These are phyloP conservation scores for Drosophila aldrichi DNA, from an alignment of 2,888 invertebrate species.

Conservation along the genomic window DNA sequence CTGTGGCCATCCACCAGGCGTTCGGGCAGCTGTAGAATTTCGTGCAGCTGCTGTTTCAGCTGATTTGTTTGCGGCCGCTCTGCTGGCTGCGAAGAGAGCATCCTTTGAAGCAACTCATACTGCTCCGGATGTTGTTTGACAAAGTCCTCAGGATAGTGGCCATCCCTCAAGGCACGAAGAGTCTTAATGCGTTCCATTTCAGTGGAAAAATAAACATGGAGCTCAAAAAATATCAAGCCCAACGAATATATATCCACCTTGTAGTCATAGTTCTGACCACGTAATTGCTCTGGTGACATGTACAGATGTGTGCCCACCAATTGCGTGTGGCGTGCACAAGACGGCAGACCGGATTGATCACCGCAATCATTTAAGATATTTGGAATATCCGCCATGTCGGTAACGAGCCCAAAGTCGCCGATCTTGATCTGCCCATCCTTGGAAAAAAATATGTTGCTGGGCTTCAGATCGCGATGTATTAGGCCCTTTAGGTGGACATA, in stretches of 20 bases:
- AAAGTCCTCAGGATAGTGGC: slow-evolving; percentile 90
- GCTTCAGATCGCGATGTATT: slow-evolving; percentile 98
- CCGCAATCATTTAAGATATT: slow-evolving; percentile 81
- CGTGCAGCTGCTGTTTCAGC: slow-evolving; percentile 85
- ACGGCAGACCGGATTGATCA: slow-evolving; percentile 78
- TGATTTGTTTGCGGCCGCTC: slow-evolving; percentile 91
- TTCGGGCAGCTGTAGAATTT: slow-evolving; percentile 74
- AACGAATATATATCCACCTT: slow-evolving; percentile 98
- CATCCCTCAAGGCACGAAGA: slow-evolving; percentile 88
- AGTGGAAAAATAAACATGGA: slow-evolving; percentile 95
- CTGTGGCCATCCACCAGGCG: slow-evolving; percentile 61
- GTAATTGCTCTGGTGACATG: slow-evolving; percentile 98
- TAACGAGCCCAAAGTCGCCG: slow-evolving; percentile 99
- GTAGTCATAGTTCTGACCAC: slow-evolving; percentile 91
- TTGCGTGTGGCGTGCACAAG: slow-evolving; percentile 87
- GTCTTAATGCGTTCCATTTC: slow-evolving; percentile 94
- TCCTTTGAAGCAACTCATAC: slow-evolving; percentile 89
- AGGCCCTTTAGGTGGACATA: slow-evolving; percentile 97
- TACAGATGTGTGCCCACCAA: slow-evolving; percentile 95
- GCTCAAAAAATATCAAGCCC: slow-evolving; percentile 96
- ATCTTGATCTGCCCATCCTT: slow-evolving; percentile 96
- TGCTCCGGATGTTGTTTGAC: slow-evolving; percentile 88
- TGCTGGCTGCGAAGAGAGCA: slow-evolving; percentile 91
- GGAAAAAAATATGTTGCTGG: slow-evolving; percentile 97
- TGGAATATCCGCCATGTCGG: slow-evolving; percentile 90